Base-by-base conservation (phyloP, 2,888 invertebrate genomes). In the Lithosia quadra region DNA sequence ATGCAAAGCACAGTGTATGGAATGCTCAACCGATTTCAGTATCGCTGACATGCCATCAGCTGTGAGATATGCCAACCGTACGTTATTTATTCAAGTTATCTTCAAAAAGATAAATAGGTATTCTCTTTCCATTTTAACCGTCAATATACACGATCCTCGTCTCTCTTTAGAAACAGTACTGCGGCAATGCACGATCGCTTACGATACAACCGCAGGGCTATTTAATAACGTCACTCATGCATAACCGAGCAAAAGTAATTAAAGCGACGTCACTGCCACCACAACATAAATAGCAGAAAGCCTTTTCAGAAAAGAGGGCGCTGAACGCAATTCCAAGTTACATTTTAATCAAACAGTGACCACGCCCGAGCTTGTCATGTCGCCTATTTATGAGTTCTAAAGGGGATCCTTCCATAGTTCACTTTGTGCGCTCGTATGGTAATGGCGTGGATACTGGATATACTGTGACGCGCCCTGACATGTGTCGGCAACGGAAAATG, bases 261-360 rank as follows among this genome's bases (percentile, higher is more conserved):
- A 91, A 91, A 89, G 84, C 87, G 81, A 88, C 86, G 90, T 88
- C 90, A 88, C 78, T 80, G 78, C 84, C 85, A 85, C 82, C 81
- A 77, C 75, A 80, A 80, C 86, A 87, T 87, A 88, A 58, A 58
- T 86, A 87, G 78, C 83, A 81, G 85, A 87, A 86, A 87, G 83
- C 83, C 83, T 84, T 81, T 83, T 82, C 72, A 82, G 83, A 82
- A 87, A 87, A 89, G 88, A 88, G 88, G 88, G 88, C 85, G 87
- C 81, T 81, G 71, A 72, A 81, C 83, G 82, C 86, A 83, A 84
- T 87, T 81, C 82, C 75, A 86, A 89, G 89, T 90, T 88, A 90
- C 91, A 88, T 93, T 92, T 93, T 92, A 94, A 93, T 92, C 91
- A 93, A 90, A 91, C 90, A 88, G 83, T 87, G 90, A 88, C 92